Base-by-base conservation (phyloP, 2,888 invertebrate genomes). In the Caenorhabditis drosophilae region DNA sequence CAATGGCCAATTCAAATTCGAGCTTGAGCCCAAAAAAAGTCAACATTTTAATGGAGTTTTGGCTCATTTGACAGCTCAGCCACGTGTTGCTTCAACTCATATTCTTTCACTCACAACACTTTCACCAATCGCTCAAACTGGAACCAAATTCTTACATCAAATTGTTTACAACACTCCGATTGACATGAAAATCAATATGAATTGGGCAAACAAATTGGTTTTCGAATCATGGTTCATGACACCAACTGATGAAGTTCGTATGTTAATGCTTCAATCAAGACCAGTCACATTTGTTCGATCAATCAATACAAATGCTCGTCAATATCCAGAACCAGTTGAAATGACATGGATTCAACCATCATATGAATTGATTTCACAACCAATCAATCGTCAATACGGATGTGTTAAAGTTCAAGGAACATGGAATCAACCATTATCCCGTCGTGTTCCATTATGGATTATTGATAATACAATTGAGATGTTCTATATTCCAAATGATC, bases 91-190 rank as follows among this genome's bases (percentile, higher is more conserved):
- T 55, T 51, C 73, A 26, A 76, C 73, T 46, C 75, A 77, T 56
- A 52, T 73, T 23, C 58, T 61, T 54, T 60, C 67, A 27, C 46
- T 69, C 47, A 67, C 66, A 18, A 40, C 61, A 25, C 57, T 77
- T 63, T 67, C 57, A 31, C 80, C 80, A 27, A 45, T 77, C 35
- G 58, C 67, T 35, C 56, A 59, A 48, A 47, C 56, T 57, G 83
- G 82, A 56, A 61, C 78, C 55, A 70, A 76, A 55, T 61, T 78
- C 34, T 54, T 74, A n/a, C 75, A 73, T 53, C 57, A 67, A 31
- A 59, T 66, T 56, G 60, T 67, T 35, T 12, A 70, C 50, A 54
- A 71, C 45, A 35, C 60, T 25, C 73, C 73, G 58, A 55, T 73
- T 50, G 55, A 70, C 52, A 50, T 59, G 18, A 51, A 57, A 22